A percentile compares a stretch with the other conserved stretches of the same genome.
These are phyloP conservation scores for Eilema griseolum DNA, from an alignment of 2,888 invertebrate genomes.

Conservation along the genomic window DNA sequence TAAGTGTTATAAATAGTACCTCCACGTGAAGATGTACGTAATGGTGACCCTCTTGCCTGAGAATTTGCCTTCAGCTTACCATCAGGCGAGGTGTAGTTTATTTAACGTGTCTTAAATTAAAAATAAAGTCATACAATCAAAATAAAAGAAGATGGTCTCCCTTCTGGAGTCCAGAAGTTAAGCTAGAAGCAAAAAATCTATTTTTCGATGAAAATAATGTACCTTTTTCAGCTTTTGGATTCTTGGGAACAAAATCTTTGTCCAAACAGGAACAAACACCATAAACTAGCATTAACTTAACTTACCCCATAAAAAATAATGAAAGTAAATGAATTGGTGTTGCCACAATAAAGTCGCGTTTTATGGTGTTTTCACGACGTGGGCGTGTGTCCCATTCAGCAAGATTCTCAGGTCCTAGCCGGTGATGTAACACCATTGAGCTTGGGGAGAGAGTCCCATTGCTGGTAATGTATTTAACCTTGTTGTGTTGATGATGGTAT, in stretches of 20 bases:
- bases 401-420: constrained; percentile 12
- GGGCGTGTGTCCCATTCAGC: constrained; percentile 21
- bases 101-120: no score
- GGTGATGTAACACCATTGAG: constrained; percentile 30
- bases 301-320: constrained; percentile 12
- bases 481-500: no score
- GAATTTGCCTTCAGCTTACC: no score
- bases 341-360: constrained; percentile 2
- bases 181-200: no score
- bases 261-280: background rate
- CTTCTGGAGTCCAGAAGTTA: no score
- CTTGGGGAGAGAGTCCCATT: constrained; percentile 4
- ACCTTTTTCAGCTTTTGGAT: background rate
- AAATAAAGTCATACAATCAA: no score
- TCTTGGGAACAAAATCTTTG: background rate
- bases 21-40: no score
- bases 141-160: no score
- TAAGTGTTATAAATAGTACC: no score
- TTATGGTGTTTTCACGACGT: constrained; percentile 18
- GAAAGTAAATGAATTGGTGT: constrained; percentile 8
- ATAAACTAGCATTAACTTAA: background rate
- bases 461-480: constrained; percentile 7
- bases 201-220: background rate
- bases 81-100: no score
- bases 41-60: no score